Percentiles rank a stretch among this genome's conserved stretches.
phyloP scores from a whole-genome alignment of 2,888 invertebrate species.

The Sinodicranocentrus sp. region DNA sequence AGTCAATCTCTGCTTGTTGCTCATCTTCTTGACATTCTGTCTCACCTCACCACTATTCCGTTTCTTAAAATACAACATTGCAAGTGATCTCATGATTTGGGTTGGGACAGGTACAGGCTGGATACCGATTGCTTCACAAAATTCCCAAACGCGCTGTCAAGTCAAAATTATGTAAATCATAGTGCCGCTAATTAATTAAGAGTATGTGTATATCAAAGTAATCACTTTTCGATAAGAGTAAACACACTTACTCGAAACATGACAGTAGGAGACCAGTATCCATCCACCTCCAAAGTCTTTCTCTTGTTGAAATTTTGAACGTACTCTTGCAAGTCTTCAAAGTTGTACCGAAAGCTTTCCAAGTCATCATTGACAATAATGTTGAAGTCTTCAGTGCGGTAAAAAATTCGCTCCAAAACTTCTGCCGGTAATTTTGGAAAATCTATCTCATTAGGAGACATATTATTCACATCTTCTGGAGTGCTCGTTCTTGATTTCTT shows the following conservation, averaged over 20 bases:
- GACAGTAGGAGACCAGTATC: conserved; percentile 68
- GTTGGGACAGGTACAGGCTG: conserved; percentile 59
- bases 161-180: neutral
- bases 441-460: conserved; percentile 47
- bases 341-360: conserved; percentile 61
- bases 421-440: conserved; percentile 55
- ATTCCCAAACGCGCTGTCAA: conserved; percentile 60
- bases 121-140: conserved; percentile 63
- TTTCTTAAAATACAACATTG: conserved; percentile 34
- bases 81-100: conserved; percentile 57
- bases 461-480: conserved; percentile 31
- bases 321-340: conserved; percentile 64
- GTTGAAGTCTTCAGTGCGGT: conserved; percentile 71
- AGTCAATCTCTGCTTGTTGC: conserved; percentile 56
- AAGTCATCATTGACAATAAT: conserved; percentile 67
- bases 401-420: conserved; percentile 66
- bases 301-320: conserved; percentile 66
- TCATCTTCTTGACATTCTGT: conserved; percentile 57
- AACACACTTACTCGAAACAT: conserved; percentile 56
- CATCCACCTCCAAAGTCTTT: conserved; percentile 72
- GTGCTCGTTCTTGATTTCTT: conserved; percentile 3
- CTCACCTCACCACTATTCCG: conserved; percentile 15
- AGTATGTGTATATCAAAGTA: no score
- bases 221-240: no score
- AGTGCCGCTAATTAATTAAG: no score